Percentiles rank a stretch among this genome's conserved stretches.
Evolutionary conservation across 2,113 vertebrate species (phyloP).

Genomic region (Colossoma macropomum): DNA sequence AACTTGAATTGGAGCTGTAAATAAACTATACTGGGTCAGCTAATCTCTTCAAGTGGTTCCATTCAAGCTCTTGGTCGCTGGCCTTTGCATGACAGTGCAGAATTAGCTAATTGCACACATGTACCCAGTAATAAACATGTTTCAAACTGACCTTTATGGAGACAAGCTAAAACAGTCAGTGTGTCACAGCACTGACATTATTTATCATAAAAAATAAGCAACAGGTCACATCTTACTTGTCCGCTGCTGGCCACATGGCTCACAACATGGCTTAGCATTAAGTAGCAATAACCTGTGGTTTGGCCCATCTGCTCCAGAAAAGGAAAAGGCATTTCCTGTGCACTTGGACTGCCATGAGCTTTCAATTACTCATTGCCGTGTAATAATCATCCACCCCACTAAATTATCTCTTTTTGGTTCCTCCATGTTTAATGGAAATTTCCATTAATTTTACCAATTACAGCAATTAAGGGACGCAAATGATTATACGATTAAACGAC

Average conservation of each 20-base stretch:
- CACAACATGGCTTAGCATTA: no score
- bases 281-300: no score
- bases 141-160: neutral
- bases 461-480: neutral
- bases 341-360: neutral
- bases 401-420: no score
- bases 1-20: neutral
- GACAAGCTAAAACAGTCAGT: neutral
- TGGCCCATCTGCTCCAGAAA: no score
- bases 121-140: neutral
- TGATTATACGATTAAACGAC: no score
- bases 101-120: conserved; percentile 26
- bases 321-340: no score
- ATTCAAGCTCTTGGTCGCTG: neutral
- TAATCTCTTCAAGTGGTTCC: conserved; percentile 22
- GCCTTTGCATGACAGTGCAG: neutral
- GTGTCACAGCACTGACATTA: no score
- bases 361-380: neutral
- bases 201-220: no score
- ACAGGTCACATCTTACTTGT: no score
- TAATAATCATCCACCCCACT: no score
- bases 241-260: no score
- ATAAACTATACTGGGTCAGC: neutral
- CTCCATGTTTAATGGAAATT: neutral
- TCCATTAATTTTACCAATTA: no score